Evolutionary conservation across 2,797 vertebrate genomes (phyloP), one percentile per base, ranked within the genome.

Genomic region (Urophycis tenuis): DNA sequence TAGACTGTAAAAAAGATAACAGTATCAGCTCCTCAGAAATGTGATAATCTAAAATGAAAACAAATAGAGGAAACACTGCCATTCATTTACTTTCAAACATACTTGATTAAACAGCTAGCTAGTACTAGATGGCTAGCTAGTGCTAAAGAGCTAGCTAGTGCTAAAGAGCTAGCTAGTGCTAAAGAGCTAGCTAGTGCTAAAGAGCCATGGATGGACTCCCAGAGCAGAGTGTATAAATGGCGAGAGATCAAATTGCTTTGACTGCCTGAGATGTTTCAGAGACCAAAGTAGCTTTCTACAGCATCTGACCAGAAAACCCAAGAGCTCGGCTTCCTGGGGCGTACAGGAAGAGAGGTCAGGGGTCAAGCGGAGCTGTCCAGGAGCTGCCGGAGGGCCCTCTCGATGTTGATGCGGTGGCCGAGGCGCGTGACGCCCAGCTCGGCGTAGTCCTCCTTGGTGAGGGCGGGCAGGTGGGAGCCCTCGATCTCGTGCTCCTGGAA

Each of bases 401-500:
- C 97, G 74, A 99, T 99, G 95, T 99, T 99, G 95, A 98, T 98
- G 30, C 97, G 93, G 90, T 98, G 97, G 76, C 97, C 97, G 39
- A 99, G 95, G 35, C 97, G 94, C 72, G 96, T 98, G 88, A 98
- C 97, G 79, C 97, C 97, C 90, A 98, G 90, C 93, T 99, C 97
- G 87, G 98, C 95, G 84, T 96, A 96, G 92, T 99, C 97, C 75
- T 99, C 97, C 94, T 99, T 99, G 91, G 96, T 96, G 89, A 99
- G 94, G 1, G 97, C 96, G 0, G 96, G 96, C 79, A 99, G 94
- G 82, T 99, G 97, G 0, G 96, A 96, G 84, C 97, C 97, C 92
- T 99, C 97, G 17, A 99, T 99, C 89, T 99, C 97, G 41, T 99
- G 95, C 88, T 99, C 97, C 92, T 98, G 95, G 86, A 99, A 99